These are phyloP conservation scores for Amphiprion ocellaris DNA, from an alignment of 2,113 vertebrate genomes.

Conservation along the genomic window DNA sequence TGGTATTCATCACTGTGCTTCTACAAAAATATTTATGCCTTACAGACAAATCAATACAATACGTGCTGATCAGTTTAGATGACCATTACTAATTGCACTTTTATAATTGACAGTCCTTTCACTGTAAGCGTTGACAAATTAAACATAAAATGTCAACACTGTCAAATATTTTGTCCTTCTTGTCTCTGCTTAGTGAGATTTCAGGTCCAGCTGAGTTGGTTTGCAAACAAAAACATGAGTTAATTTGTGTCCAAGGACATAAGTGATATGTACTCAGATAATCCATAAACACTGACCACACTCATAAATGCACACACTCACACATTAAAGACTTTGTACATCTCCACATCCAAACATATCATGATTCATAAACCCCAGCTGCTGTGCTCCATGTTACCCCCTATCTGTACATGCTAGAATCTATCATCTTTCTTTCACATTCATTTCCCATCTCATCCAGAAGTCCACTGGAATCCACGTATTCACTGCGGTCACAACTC, in stretches of 20 bases:
- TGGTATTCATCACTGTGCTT: constrained; percentile 66
- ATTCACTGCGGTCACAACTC: constrained; percentile 43
- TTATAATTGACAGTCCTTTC: constrained; percentile 81
- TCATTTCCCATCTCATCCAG: constrained; percentile 51
- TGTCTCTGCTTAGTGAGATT: constrained; percentile 72
- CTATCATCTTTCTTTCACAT: constrained; percentile 62
- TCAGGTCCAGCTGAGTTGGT: constrained; percentile 70
- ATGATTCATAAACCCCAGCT: constrained; percentile 57
- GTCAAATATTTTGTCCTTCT: constrained; percentile 58
- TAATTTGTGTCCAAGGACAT: constrained; percentile 74
- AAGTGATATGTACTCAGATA: constrained; percentile 75
- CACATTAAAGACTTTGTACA: constrained; percentile 79
- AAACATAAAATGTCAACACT: constrained; percentile 69
- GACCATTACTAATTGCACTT: constrained; percentile 88
- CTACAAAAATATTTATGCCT: constrained; percentile 80
- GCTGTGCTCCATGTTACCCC: constrained; percentile 43
- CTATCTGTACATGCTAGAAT: constrained; percentile 68
- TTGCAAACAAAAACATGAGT: constrained; percentile 67
- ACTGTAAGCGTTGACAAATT: constrained; percentile 75
- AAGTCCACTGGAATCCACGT: constrained; percentile 45
- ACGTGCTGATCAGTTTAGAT: constrained; percentile 81
- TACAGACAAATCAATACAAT: constrained; percentile 79
- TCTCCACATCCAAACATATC: constrained; percentile 67
- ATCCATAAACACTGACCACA: constrained; percentile 65
- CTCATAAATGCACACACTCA: constrained; percentile 71